A percentile compares a stretch with the other conserved stretches of the same genome.
Evolutionary conservation across 2,797 vertebrate species (phyloP).

Genomic region (Cuniculus paca): DNA sequence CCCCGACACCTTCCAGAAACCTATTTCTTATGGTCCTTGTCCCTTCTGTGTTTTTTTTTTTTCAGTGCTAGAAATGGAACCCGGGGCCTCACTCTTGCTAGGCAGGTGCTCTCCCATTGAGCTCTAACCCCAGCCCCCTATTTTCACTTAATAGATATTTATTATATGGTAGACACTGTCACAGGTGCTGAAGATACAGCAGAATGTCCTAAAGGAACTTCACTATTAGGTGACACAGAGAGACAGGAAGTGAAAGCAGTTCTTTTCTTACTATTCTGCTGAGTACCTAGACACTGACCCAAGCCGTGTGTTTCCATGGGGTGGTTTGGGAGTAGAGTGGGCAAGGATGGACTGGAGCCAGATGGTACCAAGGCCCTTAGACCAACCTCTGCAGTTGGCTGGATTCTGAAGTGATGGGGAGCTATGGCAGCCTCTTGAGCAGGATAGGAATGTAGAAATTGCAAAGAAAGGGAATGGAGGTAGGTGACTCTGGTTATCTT

Average conservation of each 20-base stretch:
- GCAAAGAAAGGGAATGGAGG: neutral
- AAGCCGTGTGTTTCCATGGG: neutral
- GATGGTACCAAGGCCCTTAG: neutral
- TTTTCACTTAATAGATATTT: neutral
- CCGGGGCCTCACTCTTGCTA: neutral
- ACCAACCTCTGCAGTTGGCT: neutral
- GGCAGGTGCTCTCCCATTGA: neutral
- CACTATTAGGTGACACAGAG: neutral
- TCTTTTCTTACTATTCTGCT: neutral
- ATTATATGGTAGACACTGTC: neutral
- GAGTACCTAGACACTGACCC: neutral
- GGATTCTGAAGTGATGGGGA: neutral
- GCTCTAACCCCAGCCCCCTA: neutral
- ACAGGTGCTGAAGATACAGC: neutral
- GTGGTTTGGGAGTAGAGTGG: neutral
- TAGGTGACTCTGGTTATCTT: neutral
- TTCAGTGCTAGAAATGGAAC: too few relatives aligned
- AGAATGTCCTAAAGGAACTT: neutral
- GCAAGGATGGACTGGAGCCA: neutral
- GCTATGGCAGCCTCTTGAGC: neutral
- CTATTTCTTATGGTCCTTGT: neutral
- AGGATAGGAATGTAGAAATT: neutral
- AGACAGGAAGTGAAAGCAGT: neutral
- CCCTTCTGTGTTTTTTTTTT: neutral
- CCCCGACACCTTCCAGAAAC: neutral